Base-by-base conservation (phyloP, 2,888 invertebrate genomes). In the Barypeithes pellucidus region DNA sequence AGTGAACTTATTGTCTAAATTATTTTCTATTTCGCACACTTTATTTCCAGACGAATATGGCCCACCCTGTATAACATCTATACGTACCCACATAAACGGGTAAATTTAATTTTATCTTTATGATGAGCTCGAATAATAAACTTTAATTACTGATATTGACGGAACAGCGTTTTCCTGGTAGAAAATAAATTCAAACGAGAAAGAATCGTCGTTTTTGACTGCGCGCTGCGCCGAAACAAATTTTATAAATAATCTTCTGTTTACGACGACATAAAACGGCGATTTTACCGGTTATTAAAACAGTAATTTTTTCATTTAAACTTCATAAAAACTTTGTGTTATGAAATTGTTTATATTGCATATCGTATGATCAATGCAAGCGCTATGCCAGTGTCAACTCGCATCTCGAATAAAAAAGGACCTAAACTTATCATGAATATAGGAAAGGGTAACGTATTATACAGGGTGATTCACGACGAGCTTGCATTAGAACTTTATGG, bases 201-300 rank as follows among this genome's bases (percentile, higher is more conserved):
- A 22, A 16, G 16, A n/a, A n/a, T n/a, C n/a, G 43, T 16, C 29
- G 29, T 29, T 29, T 39, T 39, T 39, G 12, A 39, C 4, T n/a
- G n/a, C 39, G 29, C 29, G 29, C 29, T 5, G 24, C 36, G 36
- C 36, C 39, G 39, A n/a, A 11, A n/a, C 39, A 39, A 39, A 4
- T n/a, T 41, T 60, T 61, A 14, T 24, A 61, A 61, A 61, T 61
- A 61, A 43, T 45, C 1, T 18, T 16, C 14, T 11, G 9, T 61
- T 61, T 61, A 61, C n/a, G 43, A 43, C 22, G 14, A 43, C 14
- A 45, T 61, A 61, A 61, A 61, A 61, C 9, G 22, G 22, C n/a
- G 8, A 24, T 60, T 41, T 60, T 60, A 33, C 16, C 12, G 43
- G 54, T 67, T 67, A 67, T 67, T 67, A 52, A 52, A 52, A 52